Percentiles rank a stretch among this genome's conserved stretches.
phyloP scores from a whole-genome alignment of 2,888 invertebrate genomes.

The Pheosia gnoma region DNA sequence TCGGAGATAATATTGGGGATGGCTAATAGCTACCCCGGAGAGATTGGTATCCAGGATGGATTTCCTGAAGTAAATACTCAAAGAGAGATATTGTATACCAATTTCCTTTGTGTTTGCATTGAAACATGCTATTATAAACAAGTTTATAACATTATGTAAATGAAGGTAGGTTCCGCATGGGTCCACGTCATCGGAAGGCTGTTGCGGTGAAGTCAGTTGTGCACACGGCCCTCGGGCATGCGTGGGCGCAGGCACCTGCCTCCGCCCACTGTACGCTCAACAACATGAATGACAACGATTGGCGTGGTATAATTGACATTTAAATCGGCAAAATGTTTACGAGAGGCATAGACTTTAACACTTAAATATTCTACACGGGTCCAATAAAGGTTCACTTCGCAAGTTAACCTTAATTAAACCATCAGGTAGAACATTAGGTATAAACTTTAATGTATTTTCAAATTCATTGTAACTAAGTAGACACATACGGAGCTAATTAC shows the following conservation, averaged over 20 bases:
- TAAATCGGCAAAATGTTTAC: not conserved
- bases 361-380: too few relatives aligned
- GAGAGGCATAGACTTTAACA: too few relatives aligned
- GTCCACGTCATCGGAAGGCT: slow-evolving; percentile 63
- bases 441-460: too few relatives aligned
- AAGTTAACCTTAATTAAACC: too few relatives aligned
- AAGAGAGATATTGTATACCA: not conserved
- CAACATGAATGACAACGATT: slow-evolving; percentile 41
- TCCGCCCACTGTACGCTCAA: slow-evolving; percentile 65
- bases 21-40: too few relatives aligned
- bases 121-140: not conserved
- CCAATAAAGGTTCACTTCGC: too few relatives aligned
- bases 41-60: too few relatives aligned
- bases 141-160: slow-evolving; percentile 35
- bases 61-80: not conserved
- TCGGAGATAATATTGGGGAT: too few relatives aligned
- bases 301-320: slow-evolving; percentile 4
- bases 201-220: slow-evolving; percentile 70
- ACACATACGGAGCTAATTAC: too few relatives aligned
- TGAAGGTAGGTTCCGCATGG: slow-evolving; percentile 54
- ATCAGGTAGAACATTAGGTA: too few relatives aligned
- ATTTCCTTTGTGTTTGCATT: slow-evolving; percentile 1
- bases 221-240: slow-evolving; percentile 75
- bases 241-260: slow-evolving; percentile 73
- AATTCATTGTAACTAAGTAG: too few relatives aligned